Conservation (phyloP, 2,888 invertebrate genomes). For the Ophion ellenae region DNA sequence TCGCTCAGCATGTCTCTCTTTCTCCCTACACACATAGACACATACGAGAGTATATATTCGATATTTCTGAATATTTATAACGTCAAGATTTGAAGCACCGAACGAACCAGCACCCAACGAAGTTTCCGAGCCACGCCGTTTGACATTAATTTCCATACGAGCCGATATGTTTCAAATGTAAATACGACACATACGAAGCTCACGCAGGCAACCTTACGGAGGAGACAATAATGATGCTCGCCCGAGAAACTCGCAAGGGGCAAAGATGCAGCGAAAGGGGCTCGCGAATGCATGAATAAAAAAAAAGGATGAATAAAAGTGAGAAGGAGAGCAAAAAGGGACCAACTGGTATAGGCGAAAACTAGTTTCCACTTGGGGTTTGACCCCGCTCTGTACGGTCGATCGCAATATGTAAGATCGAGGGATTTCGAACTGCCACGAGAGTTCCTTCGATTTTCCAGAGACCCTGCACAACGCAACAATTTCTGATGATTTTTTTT, state of each 20-base stretch:
- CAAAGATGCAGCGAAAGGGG: slow-evolving; percentile 62
- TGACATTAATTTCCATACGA: slow-evolving; percentile 80
- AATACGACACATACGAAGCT: slow-evolving; percentile 56
- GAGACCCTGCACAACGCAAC: background rate
- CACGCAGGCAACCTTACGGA: slow-evolving; percentile 15
- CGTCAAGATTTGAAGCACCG: slow-evolving; percentile 12
- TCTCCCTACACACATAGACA: background rate
- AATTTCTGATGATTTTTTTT: background rate
- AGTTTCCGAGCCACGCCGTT: slow-evolving; percentile 50
- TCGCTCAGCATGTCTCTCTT: slow-evolving; percentile 3
- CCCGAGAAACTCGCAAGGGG: slow-evolving; percentile 61
- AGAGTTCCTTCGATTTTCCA: slow-evolving; percentile 25
- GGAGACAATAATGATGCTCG: slow-evolving; percentile 63
- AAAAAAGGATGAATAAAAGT: slow-evolving; percentile 56
- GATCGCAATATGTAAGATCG: slow-evolving; percentile 67
- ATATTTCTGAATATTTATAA: slow-evolving; percentile 15
- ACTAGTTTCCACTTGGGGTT: slow-evolving; percentile 75
- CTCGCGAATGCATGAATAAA: slow-evolving; percentile 52
- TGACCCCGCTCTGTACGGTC: slow-evolving; percentile 69
- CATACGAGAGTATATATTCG: background rate
- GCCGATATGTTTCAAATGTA: slow-evolving; percentile 80
- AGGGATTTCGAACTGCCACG: slow-evolving; percentile 62
- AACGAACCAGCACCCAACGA: slow-evolving; percentile 47
- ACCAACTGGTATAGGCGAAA: slow-evolving; percentile 74
- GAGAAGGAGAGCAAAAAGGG: slow-evolving; percentile 61